Base-by-base conservation (phyloP, 2,113 vertebrate species). In the Oxyura jamaicensis region DNA sequence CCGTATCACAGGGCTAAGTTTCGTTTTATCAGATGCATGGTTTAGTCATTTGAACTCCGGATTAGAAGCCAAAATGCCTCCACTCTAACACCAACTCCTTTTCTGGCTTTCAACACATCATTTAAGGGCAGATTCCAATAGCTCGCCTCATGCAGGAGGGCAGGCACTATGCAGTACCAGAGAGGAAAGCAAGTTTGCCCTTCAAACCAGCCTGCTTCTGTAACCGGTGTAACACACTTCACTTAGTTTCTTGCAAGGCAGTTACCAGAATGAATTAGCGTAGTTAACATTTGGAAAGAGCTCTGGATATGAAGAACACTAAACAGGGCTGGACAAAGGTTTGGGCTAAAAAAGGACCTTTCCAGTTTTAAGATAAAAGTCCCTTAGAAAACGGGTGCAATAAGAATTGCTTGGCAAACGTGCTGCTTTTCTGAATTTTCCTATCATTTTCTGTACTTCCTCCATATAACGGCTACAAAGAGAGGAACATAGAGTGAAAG, bases 21-120 rank as follows among this genome's bases (percentile, higher is more conserved):
- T 93, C 74, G 35, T 92, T 96, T 92, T 94, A 94, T 94, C 86
- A 93, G 88, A 93, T 89, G 44, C 82, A 96, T 85, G 62, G 73
- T 92, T 94, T 82, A 90, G 86, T 91, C 93, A 93, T 92, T 88
- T 87, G 74, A 94, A 96, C 88, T 84, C 83, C 59, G 59, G 66
- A 94, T 86, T 91, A 88, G 77, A 94, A 93, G 73, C 62, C 92
- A 86, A 73, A 96, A 96, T 86, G 92, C 62, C 53, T 89, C 69
- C 36, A 86, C 66, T 92, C 66, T 81, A 75, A 78, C 48, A 60
- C 42, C 52, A 73, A 69, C 69, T 92, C n/a, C 66, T 85, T 78
- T 79, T 65, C 80, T 89, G 66, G 76, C 69, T 93, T 90, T 93
- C 77, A 88, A 73, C 74, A 93, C 81, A 93, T 93, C 36, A 82